phyloP scores from a whole-genome alignment of 2,113 vertebrate species.

The Pan troglodytes region NHGRI_mPanTro3-v2.1_pri NC_072411.2:23350001-23350500 shows the following conservation, averaged over 20 bases:
- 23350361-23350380: accelerated
- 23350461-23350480: not conserved
- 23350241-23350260: not conserved
- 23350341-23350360: not conserved
- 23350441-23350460: not conserved
- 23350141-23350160: not conserved
- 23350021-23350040: not conserved
- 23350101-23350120: not conserved
- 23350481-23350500: not conserved
- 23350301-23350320: not conserved
- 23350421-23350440: not conserved
- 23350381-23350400: not conserved
- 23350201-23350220: not conserved
- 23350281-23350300: accelerated
- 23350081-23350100: not conserved
- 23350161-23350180: accelerated
- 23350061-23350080: not conserved
- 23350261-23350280: not conserved
- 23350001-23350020: not conserved
- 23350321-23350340: not conserved
- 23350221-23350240: not conserved
- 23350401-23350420: not conserved
- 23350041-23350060: not conserved
- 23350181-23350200: accelerated
- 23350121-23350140: not conserved